These are phyloP conservation scores for Cynocephalus volans DNA, from an alignment of 2,113 vertebrate genomes.

Conservation along the genomic window DNA sequence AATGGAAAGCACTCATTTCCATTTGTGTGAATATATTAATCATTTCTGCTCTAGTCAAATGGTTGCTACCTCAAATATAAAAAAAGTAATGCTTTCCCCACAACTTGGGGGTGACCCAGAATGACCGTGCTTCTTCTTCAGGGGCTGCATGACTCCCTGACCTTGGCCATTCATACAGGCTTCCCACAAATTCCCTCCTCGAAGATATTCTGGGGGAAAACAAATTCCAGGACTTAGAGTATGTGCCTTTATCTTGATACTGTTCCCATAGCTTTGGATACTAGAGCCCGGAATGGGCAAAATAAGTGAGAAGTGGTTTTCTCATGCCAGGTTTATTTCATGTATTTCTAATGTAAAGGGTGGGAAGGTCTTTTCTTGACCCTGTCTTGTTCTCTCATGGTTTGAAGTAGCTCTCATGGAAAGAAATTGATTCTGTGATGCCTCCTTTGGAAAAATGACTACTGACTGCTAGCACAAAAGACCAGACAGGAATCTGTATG, in stretches of 20 bases:
- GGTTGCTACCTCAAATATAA: neutral
- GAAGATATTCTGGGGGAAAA: neutral
- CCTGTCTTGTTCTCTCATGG: neutral
- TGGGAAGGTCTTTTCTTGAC: neutral
- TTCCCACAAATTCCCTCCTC: neutral
- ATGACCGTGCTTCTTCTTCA: neutral
- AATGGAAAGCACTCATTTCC: neutral
- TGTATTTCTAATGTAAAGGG: neutral
- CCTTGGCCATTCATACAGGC: neutral
- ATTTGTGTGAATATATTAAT: neutral
- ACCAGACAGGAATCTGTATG: neutral
- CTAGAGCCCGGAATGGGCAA: neutral
- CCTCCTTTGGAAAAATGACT: neutral
- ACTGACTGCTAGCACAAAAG: neutral
- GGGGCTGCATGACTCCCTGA: neutral
- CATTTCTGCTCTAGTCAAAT: neutral
- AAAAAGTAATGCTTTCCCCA: neutral
- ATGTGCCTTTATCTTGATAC: neutral
- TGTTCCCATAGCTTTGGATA: neutral
- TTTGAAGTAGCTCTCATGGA: neutral
- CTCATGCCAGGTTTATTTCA: neutral
- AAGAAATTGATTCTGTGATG: neutral
- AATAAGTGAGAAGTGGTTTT: neutral
- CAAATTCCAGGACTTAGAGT: neutral
- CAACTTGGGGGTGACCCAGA: no score